Evolutionary conservation across 2,888 invertebrate genomes (phyloP), one percentile per base, ranked within the genome.

Genomic region (Andrena fulva): DNA sequence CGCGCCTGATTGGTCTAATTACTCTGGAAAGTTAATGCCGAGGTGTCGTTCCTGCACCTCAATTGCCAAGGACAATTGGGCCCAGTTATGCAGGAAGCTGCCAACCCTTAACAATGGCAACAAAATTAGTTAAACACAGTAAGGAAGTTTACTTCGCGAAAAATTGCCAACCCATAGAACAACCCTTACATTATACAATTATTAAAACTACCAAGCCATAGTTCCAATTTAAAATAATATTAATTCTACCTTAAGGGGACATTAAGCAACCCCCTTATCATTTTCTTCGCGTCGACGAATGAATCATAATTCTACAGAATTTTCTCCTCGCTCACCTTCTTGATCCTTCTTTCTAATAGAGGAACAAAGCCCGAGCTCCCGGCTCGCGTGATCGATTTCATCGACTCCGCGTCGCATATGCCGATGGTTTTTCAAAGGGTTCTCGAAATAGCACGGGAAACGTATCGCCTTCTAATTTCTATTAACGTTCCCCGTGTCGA

Each of bases 1-100:
- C 64, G 68, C 70, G 7, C 27, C 24, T 60, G 60, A 76, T 73
- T 77, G 59, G 69, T 70, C 60, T 68, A 75, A 82, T 79, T 80
- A 33, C 52, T 52, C 48, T 56, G 7, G 72, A 52, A 72, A 59
- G 64, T 68, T 56, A 56, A 56, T 56, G 56, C 10, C 56, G 56
- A 27, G 27, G 56, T 12, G 56, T 56, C 24, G 27, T 4, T 56
- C 56, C 10, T 56, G 56, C 56, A 56, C 10, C 20, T 54, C 12
- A 27, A 27, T 56, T 56, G 27, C 56, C 56, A 56, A 56, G 56
- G 27, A 56, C 27, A 27, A 24, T 27, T 42, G 42, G 0, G 42
- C 42, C 16, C 42, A 16, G 42, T 16, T 42, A 42, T 42, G 42
- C 42, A 42, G 16, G 0, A 7, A 33, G 7, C 5, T 42, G 5